Base-by-base conservation (phyloP, 2,888 invertebrate species). In the Ariolimax columbianus region DNA sequence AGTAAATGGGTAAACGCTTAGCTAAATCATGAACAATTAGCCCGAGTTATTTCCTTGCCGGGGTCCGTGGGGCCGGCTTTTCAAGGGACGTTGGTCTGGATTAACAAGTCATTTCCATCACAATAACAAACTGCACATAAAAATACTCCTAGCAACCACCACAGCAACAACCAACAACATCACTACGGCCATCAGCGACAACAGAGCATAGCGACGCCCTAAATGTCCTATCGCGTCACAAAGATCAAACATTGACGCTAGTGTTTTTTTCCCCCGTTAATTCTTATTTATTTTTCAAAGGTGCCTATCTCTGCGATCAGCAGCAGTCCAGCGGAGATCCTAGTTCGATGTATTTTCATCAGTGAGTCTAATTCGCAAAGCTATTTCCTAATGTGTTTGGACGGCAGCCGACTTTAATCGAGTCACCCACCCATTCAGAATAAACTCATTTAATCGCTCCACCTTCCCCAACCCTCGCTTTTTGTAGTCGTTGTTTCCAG, bases 341-440 rank as follows among this genome's bases (percentile, higher is more conserved):
- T 1, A 82, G 72, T n/a, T 36, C 72, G 82, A 82, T 82, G 82
- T 26, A 19, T 40, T 66, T 73, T 63, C 82, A 82, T 82, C 77
- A 75, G 77, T 47, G 77, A 40, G 26, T 77, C 82, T 82, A 82
- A 82, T 82, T 75, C 82, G 82, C 63, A 82, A 82, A 82, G 82
- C 82, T 82, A 82, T 82, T 82, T 82, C 82, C 82, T 82, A 82
- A 82, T 82, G 82, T 82, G 82, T 75, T 82, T 77, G 43, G 77
- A 63, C 38, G 40, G 66, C 63, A 36, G 40, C 77, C 17, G 75
- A 82, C 82, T 82, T 75, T 75, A 43, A 82, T 75, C 82, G 77
- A 82, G 38, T 77, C 82, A 82, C 43, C 82, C 82, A 82, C 40
- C 75, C 82, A 66, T 82, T 66, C 77, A 77, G 77, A 40, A 82